phyloP scores from a whole-genome alignment of 2,113 vertebrate species.

The Sciurus niger region DNA sequence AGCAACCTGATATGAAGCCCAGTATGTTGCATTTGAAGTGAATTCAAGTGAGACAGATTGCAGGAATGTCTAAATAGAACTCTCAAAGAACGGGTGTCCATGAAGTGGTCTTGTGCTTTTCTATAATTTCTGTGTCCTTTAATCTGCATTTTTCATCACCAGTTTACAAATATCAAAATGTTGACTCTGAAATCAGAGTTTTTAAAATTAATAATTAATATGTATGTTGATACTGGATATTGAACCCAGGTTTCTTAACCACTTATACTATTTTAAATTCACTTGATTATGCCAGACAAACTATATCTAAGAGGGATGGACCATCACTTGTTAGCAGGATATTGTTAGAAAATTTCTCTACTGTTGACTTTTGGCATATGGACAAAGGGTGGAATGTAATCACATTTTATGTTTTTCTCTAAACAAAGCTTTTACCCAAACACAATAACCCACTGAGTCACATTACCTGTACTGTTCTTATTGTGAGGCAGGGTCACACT shows the following conservation, averaged over 20 bases:
- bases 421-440: no score
- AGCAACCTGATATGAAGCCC: background rate
- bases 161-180: background rate
- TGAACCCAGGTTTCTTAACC: no score
- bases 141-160: background rate
- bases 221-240: no score
- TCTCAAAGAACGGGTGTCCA: background rate
- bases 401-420: no score
- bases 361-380: background rate
- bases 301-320: no score
- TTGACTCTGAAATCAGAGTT: background rate
- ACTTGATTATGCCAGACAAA: no score
- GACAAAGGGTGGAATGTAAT: background rate
- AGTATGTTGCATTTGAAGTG: background rate
- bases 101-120: no score
- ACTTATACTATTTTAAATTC: no score
- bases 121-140: background rate
- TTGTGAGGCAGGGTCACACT: no score
- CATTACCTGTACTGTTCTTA: fast-evolving
- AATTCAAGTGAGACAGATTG: background rate
- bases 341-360: background rate
- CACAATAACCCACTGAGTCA: no score
- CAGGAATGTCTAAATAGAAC: background rate
- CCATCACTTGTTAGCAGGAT: background rate
- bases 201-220: background rate